Conservation (phyloP, 2,797 vertebrate species). For the Muscicapa comitata region DNA sequence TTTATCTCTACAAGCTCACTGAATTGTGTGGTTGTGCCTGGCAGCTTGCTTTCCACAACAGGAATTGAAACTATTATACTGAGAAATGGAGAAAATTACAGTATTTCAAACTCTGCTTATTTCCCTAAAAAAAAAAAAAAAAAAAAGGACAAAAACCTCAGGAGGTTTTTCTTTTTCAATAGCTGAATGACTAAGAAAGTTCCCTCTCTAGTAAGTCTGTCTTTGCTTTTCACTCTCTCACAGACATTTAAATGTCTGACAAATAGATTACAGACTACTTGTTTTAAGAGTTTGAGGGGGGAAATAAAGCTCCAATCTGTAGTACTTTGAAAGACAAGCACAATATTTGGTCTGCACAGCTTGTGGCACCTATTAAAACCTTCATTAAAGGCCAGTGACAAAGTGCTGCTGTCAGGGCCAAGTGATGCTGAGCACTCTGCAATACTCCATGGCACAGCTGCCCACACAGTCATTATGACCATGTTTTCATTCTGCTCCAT, state of each 20-base stretch:
- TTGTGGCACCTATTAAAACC: neutral
- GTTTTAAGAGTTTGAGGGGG: neutral
- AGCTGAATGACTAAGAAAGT: neutral
- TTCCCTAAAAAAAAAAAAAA: neutral
- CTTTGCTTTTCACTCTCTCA: neutral
- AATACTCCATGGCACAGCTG: neutral
- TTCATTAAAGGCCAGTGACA: neutral
- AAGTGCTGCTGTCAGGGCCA: neutral
- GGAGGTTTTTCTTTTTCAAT: neutral
- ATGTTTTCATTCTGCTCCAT: neutral
- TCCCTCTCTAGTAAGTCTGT: neutral
- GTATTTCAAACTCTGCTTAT: neutral
- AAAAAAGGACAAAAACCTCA: neutral
- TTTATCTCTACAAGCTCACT: neutral
- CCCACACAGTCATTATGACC: neutral
- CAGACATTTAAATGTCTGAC: neutral
- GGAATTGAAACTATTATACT: neutral
- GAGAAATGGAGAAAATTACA: neutral
- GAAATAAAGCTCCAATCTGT: neutral
- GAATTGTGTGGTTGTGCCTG: neutral
- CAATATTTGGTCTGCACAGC: neutral
- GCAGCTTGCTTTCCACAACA: neutral
- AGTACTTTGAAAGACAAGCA: neutral
- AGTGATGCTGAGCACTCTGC: neutral
- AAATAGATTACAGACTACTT: neutral